Evolutionary conservation across 1,140 invertebrate species (phyloP).

Genomic region (Zophobas morio): DNA sequence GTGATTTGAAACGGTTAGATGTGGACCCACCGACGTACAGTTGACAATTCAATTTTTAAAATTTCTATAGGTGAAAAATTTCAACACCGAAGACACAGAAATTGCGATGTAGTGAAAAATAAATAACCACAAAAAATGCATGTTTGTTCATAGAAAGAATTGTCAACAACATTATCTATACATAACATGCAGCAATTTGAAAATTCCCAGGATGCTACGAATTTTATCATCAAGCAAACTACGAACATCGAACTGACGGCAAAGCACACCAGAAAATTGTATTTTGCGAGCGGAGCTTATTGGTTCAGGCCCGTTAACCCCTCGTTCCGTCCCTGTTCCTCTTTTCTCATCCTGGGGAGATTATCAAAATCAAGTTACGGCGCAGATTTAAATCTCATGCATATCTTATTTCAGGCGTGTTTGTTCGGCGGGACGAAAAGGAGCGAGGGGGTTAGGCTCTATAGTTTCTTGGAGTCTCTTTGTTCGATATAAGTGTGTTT

Average conservation of each 20-base stretch:
- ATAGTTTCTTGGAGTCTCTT: constrained; percentile 45
- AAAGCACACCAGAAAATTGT: constrained; percentile 13
- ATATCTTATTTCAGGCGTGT: constrained; percentile 54
- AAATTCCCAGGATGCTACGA: no score
- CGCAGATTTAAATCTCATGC: constrained; percentile 53
- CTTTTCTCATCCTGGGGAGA: constrained; percentile 17
- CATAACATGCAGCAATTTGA: no score
- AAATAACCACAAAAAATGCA: no score
- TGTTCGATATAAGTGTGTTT: constrained; percentile 60
- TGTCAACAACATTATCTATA: no score
- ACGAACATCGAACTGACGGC: constrained; percentile 3
- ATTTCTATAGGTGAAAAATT: no score
- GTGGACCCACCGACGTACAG: no score
- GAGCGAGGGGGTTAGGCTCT: not conserved
- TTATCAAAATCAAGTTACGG: constrained; percentile 46
- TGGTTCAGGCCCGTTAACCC: not conserved
- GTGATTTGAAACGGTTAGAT: no score
- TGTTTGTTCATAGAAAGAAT: no score
- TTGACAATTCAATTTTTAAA: no score
- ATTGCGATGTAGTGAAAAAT: no score
- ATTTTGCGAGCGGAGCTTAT: constrained; percentile 1
- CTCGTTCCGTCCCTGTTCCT: constrained; percentile 15
- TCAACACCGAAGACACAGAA: no score
- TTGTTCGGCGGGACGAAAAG: constrained; percentile 6
- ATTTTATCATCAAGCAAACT: no score